A percentile compares a stretch with the other conserved stretches of the same genome.
phyloP scores from a whole-genome alignment of 2,797 vertebrate species.

The Paguma larvata region DNA sequence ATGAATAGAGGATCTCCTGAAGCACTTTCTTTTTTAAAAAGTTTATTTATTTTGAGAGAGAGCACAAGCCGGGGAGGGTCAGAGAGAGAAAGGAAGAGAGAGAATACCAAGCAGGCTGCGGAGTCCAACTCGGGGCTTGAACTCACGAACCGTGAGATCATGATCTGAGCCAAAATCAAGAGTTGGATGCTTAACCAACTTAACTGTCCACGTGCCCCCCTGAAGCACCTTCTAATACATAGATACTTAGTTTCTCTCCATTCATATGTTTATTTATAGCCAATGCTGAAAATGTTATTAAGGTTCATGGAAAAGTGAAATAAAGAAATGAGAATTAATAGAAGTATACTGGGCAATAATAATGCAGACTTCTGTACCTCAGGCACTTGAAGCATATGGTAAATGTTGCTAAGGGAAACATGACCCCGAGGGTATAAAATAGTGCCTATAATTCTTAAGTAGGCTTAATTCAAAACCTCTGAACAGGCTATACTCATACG shows the following conservation, averaged over 20 bases:
- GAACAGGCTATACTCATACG: neutral
- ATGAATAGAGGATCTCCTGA: neutral
- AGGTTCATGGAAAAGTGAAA: constrained; percentile 19
- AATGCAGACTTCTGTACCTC: neutral
- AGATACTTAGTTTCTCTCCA: neutral
- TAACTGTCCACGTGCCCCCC: neutral
- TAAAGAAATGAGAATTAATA: constrained; percentile 36
- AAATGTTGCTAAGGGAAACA: neutral
- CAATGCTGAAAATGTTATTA: neutral
- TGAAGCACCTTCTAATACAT: neutral
- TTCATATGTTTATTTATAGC: constrained; percentile 44
- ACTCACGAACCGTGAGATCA: too few species aligned
- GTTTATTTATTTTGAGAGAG: too few species aligned
- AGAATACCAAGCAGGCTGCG: too few species aligned
- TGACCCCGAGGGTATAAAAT: neutral
- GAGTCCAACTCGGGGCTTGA: too few species aligned
- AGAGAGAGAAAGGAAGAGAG: too few species aligned
- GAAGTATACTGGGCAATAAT: neutral
- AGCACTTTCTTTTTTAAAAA: neutral
- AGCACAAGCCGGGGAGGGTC: too few species aligned
- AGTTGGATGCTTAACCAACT: too few species aligned
- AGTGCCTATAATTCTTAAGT: neutral
- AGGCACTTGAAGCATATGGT: neutral
- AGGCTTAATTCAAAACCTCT: neutral
- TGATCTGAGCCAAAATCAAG: too few species aligned